Evolutionary conservation across 1,140 invertebrate genomes (phyloP), one percentile per base, ranked within the genome.

Genomic region (Chlorops oryzae): DNA sequence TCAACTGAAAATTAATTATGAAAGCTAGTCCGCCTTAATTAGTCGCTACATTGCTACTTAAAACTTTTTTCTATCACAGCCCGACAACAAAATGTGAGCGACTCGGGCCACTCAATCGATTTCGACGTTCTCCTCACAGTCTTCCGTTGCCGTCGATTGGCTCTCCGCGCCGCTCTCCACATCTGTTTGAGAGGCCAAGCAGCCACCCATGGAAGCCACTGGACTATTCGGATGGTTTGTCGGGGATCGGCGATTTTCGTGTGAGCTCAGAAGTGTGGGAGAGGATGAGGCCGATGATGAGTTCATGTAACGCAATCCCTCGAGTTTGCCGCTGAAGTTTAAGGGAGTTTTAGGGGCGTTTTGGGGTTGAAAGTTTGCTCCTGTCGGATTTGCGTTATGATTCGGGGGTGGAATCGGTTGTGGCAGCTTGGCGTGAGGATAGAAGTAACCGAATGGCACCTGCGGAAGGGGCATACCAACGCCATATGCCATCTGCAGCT

Each of bases 381-480:
- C 45, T 25, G 39, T 13, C 3, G 54, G 27, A 37, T n/a, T n/a
- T n/a, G n/a, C n/a, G n/a, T n/a, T n/a, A n/a, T 62, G 64, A 7
- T 39, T 60, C 35, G 65, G 68, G 18, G 69, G 63, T 5, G 69
- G 68, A 7, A 72, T 70, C 22, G 64, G 62, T 21, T 66, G 65
- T 1, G 69, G 65, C 22, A 70, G 61, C 51, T 72, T 72, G 15
- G 52, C 15, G 21, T 69, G 65, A 22, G 65, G 54, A 57, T 72
- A 72, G 39, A 72, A 70, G 41, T 72, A 72, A 9, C 69, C 66
- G 23, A 72, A 72, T n/a, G 67, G 63, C 50, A 71, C 57, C 39
- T 72, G 69, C 0, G 63, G 68, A 47, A 69, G 6, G 0, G 65
- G 62, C 20, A 72, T 24, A 0, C 69, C 68, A 9, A 59, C 43